phyloP scores from a whole-genome alignment of 2,113 vertebrate species.

The Coptodon rendalli region DNA sequence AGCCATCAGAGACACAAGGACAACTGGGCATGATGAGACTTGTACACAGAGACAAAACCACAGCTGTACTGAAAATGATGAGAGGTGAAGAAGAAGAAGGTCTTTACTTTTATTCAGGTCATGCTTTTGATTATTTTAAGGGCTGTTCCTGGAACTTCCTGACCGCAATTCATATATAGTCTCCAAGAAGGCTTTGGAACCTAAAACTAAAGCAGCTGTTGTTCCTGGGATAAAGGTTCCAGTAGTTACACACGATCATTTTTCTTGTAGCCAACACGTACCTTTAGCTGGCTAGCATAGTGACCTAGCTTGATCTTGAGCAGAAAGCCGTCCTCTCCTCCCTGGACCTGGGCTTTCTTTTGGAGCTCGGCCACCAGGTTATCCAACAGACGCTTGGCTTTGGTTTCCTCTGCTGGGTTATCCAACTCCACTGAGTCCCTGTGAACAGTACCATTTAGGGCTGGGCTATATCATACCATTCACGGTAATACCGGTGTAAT shows the following conservation, averaged over 20 bases:
- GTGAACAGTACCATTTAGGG: background rate
- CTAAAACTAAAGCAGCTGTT: background rate
- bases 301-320: conserved; percentile 96
- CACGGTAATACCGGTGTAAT: too few species aligned
- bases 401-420: conserved; percentile 85
- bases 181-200: background rate
- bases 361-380: conserved; percentile 90
- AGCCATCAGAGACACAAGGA: background rate
- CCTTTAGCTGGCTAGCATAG: conserved; percentile 90
- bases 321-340: conserved; percentile 92
- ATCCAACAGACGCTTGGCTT: conserved; percentile 86
- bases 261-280: background rate
- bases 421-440: conserved; percentile 92
- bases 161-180: background rate
- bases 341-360: conserved; percentile 90
- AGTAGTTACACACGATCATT: fast-evolving
- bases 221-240: background rate
- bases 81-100: background rate
- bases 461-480: too few species aligned
- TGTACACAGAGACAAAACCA: background rate
- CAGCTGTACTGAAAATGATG: background rate
- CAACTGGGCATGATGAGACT: background rate
- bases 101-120: background rate
- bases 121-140: background rate
- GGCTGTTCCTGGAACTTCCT: background rate